phyloP scores from a whole-genome alignment of 2,888 invertebrate species.

The Lingula anatina region DNA sequence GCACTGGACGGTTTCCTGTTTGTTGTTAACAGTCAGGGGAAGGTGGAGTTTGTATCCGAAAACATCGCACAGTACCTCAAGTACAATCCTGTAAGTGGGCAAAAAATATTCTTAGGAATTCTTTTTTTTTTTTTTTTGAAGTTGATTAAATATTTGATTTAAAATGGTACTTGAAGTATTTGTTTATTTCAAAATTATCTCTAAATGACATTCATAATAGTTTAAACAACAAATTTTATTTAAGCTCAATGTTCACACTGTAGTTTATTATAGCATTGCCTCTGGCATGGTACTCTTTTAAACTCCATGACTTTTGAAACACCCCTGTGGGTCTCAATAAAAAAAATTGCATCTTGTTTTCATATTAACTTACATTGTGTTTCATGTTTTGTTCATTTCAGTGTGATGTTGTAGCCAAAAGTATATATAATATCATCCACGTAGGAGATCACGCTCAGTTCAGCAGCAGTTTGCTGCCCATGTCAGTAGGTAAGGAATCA shows the following conservation, averaged over 20 bases:
- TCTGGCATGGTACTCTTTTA: neutral
- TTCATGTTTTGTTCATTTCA: constrained; percentile 17
- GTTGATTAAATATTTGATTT: too few species aligned
- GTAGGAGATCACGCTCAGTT: constrained; percentile 86
- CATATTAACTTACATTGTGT: neutral
- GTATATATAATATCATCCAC: constrained; percentile 90
- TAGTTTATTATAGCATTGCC: too few species aligned
- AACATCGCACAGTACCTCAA: constrained; percentile 86
- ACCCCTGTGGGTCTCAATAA: too few species aligned
- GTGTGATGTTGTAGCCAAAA: constrained; percentile 71
- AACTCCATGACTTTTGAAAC: neutral
- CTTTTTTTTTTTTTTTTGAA: neutral
- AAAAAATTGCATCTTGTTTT: too few species aligned
- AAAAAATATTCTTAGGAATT: neutral
- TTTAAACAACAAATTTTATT: too few species aligned
- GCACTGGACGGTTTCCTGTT: constrained; percentile 85
- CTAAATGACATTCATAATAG: too few species aligned
- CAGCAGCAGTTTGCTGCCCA: constrained; percentile 66
- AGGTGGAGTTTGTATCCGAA: constrained; percentile 89
- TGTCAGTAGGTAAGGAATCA: constrained; percentile 64
- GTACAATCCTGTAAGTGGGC: constrained; percentile 63
- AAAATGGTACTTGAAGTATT: too few species aligned
- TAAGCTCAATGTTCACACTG: too few species aligned
- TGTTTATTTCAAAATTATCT: too few species aligned
- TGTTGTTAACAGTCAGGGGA: constrained; percentile 86